Conservation (phyloP, 2,888 invertebrate species). For the Liodrosophila aerea region DNA sequence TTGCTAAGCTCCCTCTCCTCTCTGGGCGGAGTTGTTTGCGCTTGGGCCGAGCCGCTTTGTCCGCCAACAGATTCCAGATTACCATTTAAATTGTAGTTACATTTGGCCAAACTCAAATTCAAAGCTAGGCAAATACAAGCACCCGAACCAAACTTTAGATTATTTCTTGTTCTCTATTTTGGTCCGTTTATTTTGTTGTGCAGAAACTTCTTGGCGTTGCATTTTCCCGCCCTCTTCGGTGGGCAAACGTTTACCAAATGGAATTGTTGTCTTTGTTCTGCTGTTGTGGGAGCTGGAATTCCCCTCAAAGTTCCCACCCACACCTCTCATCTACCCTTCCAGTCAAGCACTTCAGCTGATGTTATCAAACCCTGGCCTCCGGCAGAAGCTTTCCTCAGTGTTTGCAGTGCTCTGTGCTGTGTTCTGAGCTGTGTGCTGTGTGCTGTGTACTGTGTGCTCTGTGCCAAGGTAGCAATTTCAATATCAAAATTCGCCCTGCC, state of each 20-base stretch:
- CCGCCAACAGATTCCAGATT: conserved; percentile 73
- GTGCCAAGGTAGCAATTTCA: conserved; percentile 74
- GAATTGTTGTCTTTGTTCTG: conserved; percentile 72
- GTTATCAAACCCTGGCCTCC: conserved; percentile 62
- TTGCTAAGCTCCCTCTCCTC: conserved; percentile 36
- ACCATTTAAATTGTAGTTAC: conserved; percentile 77
- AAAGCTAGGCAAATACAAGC: conserved; percentile 36
- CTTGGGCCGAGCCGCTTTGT: conserved; percentile 53
- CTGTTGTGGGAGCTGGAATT: conserved; percentile 56
- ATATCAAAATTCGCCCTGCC: conserved; percentile 74
- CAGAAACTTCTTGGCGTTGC: conserved; percentile 54
- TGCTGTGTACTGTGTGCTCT: conserved; percentile 18
- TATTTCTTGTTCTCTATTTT: conserved; percentile 54
- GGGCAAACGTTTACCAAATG: conserved; percentile 70
- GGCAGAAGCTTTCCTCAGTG: conserved; percentile 68
- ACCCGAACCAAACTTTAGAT: conserved; percentile 44
- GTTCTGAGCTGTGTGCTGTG: neutral
- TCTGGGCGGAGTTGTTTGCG: conserved; percentile 66
- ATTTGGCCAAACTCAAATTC: conserved; percentile 63
- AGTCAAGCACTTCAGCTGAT: conserved; percentile 49
- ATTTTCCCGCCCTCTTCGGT: conserved; percentile 45
- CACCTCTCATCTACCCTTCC: conserved; percentile 4
- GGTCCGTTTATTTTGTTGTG: conserved; percentile 53
- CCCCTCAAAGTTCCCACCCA: conserved; percentile 9
- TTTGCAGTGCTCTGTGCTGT: conserved; percentile 21